Evolutionary conservation across 30 jellyfish, hydroid and myxozoan genomes (phyloP).

Genomic region (Mastigias papua): DNA sequence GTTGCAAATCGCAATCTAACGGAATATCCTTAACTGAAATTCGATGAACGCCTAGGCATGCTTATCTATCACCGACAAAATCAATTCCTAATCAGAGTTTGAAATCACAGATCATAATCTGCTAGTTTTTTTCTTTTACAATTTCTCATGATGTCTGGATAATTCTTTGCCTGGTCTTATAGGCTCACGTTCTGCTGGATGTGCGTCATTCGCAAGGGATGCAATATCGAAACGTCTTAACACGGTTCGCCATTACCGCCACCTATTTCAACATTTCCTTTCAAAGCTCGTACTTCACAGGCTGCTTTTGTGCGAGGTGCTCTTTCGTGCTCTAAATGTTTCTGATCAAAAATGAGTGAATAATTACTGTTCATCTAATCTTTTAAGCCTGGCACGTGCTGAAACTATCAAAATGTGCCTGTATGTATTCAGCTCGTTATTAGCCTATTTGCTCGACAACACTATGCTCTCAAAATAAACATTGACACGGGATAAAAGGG

Average conservation of each 20-base stretch:
- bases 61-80: too few relatives aligned
- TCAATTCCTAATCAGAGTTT: too few relatives aligned
- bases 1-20: too few relatives aligned
- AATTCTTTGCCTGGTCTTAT: too few relatives aligned
- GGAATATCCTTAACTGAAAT: too few relatives aligned
- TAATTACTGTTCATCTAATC: not conserved
- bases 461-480: conserved; percentile 10
- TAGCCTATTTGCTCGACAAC: conserved; percentile 28
- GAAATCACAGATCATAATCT: too few relatives aligned
- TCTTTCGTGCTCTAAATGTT: conserved; percentile 16
- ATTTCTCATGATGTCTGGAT: too few relatives aligned
- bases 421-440: conserved; percentile 6
- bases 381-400: conserved; percentile 54
- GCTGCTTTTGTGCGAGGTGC: not conserved
- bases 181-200: too few relatives aligned
- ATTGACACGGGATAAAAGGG: conserved; percentile 22
- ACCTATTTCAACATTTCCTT: not conserved
- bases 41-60: too few relatives aligned
- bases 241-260: not conserved
- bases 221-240: not conserved
- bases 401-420: not conserved
- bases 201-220: too few relatives aligned
- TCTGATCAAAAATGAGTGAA: conserved; percentile 6
- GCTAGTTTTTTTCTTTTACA: too few relatives aligned
- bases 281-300: not conserved